Evolutionary conservation across 2,797 vertebrate genomes (phyloP).

Genomic region (Takifugu rubripes): DNA sequence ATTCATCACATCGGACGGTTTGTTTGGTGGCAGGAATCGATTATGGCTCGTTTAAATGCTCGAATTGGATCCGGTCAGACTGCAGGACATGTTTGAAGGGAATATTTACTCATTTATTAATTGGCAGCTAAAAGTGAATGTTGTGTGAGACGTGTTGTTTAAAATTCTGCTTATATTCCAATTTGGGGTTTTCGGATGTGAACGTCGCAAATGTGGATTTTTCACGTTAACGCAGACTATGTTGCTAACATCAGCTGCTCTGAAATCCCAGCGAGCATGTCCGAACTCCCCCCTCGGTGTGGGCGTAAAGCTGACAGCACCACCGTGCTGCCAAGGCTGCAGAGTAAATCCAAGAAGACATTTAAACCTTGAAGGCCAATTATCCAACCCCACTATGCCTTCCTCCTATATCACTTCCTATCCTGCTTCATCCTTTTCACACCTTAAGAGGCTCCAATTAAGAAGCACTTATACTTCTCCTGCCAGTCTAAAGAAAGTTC

Average conservation of each 20-base stretch:
- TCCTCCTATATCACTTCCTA: not conserved
- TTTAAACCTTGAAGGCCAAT: conserved; percentile 47
- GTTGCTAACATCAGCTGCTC: not conserved
- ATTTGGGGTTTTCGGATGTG: not conserved
- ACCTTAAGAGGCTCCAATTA: not conserved
- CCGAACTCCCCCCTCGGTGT: not conserved
- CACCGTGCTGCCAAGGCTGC: conserved; percentile 30
- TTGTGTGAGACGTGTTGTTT: no score
- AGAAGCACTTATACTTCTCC: conserved; percentile 14
- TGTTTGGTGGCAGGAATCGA: not conserved
- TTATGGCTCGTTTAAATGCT: no score
- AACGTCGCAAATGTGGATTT: not conserved
- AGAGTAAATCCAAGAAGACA: conserved; percentile 56
- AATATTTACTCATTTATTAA: no score
- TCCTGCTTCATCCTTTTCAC: not conserved
- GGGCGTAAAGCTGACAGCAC: conserved; percentile 18
- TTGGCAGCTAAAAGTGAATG: no score
- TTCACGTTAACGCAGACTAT: no score
- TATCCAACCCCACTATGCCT: conserved; percentile 15
- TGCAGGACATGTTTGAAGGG: no score
- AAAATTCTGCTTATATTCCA: no score
- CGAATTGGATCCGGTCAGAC: no score
- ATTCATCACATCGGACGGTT: not conserved
- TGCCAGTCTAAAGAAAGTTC: conserved; percentile 37
- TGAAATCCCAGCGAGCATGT: not conserved